Base-by-base conservation (phyloP, 2,797 vertebrate species). In the Sebastes jordani region DNA sequence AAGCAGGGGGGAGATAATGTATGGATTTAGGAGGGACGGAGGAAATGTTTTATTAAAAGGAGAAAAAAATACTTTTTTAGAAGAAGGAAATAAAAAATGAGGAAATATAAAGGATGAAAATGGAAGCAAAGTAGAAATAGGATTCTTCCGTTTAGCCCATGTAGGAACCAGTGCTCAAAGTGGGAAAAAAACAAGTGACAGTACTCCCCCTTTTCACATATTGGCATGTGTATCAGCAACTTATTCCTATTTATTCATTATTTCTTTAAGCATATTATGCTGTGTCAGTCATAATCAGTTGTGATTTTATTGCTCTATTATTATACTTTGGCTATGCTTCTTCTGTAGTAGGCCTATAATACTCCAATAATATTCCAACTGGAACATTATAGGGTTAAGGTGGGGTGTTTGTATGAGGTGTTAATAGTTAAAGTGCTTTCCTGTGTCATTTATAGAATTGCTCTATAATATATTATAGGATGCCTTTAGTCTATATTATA, bases 181-280 rank as follows among this genome's bases (percentile, higher is more conserved):
- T 42, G 38, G 38, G 42, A 0, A 2, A 18, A 46, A 46, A 46
- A 46, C 0, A 46, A 46, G 16, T 46, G 42, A 16, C 42, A 18
- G 16, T 46, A 46, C 16, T 46, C 42, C 42, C 0, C 42, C 20
- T 49, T 0, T 0, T 46, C 0, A 49, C 7, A 49, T 20, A 0
- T 20, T 49, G 42, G 16, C 42, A 49, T 49, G 42, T 49, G 42
- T 46, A 46, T 46, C 42, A 46, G 42, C 46, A 52, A n/a, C 46
- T 20, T n/a, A 52, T 52, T 52, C 18, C 46, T 49, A 49, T 49
- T 49, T 49, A 49, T 49, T 49, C 18, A 49, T 49, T 0, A 9
- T 20, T n/a, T 49, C 0, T n/a, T 49, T n/a, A 20, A 49, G 46
- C 46, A 49, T 49, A 20, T 49, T 49, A 49, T 49, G 18, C 46